Conservation (phyloP, 2,113 vertebrate genomes). For the Rhegmatorhina hoffmannsi region DNA sequence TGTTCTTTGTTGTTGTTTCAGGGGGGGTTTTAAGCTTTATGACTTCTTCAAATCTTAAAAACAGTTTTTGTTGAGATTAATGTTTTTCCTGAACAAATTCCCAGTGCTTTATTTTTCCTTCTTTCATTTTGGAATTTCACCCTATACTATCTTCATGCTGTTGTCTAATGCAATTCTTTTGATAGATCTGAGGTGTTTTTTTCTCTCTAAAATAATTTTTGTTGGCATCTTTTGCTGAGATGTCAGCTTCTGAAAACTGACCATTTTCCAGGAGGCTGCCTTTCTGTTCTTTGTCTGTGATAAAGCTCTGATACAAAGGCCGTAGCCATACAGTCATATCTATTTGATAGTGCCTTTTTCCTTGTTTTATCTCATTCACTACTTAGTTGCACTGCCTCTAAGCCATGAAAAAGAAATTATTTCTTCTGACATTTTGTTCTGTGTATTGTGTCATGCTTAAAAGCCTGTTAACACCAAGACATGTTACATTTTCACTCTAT, state of each 20-base stretch:
- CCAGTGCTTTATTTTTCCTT: neutral
- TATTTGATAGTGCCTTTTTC: neutral
- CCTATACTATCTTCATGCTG: neutral
- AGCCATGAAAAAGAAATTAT: neutral
- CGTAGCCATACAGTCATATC: neutral
- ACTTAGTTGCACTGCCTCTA: neutral
- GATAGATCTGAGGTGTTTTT: neutral
- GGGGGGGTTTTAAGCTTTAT: neutral
- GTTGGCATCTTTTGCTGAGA: neutral
- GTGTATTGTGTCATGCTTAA: neutral
- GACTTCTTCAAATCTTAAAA: neutral
- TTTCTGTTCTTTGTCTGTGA: neutral
- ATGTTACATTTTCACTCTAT: neutral
- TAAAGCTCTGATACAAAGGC: neutral
- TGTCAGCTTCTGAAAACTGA: neutral
- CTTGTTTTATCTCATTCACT: neutral
- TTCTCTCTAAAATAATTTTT: neutral
- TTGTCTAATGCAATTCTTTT: neutral
- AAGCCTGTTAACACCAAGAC: neutral
- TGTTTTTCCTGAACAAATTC: neutral
- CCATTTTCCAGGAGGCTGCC: neutral
- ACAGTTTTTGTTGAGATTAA: neutral
- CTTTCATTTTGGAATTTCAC: neutral
- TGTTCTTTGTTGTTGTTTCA: too few species aligned
- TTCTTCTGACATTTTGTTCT: neutral